A percentile compares a stretch with the other conserved stretches of the same genome.
These are phyloP conservation scores for Lasius fuliginosus DNA, from an alignment of 2,888 invertebrate genomes.

Conservation along the genomic window DNA sequence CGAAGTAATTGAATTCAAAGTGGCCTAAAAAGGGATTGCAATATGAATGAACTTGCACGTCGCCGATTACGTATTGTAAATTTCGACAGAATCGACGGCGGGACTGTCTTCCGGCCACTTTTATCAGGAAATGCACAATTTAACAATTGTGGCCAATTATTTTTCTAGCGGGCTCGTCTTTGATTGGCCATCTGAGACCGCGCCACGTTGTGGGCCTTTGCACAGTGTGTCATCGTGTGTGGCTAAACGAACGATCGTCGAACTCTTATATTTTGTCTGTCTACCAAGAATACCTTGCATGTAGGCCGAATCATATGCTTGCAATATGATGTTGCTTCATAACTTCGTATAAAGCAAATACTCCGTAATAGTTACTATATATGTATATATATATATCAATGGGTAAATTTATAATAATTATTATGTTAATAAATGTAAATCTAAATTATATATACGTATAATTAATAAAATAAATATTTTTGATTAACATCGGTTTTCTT, in stretches of 20 bases:
- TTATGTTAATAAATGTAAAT: not conserved
- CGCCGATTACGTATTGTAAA: constrained; percentile 50
- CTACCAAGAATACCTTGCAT: constrained; percentile 40
- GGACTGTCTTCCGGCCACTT: constrained; percentile 72
- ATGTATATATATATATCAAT: not conserved
- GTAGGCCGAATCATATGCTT: not conserved
- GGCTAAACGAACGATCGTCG: constrained; percentile 66
- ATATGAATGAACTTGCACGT: not conserved
- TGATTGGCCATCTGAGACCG: constrained; percentile 76
- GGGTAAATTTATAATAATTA: too few relatives aligned
- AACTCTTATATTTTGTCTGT: constrained; percentile 63
- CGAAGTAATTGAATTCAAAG: not conserved
- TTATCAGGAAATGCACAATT: constrained; percentile 84
- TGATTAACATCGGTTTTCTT: not conserved
- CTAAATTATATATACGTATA: constrained; percentile 6
- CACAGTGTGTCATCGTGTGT: constrained; percentile 44
- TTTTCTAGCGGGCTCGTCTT: constrained; percentile 79
- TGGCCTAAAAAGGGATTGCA: not conserved
- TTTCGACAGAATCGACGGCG: constrained; percentile 70
- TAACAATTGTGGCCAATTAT: constrained; percentile 84
- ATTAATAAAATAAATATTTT: constrained; percentile 17
- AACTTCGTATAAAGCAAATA: not conserved
- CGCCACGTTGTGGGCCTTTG: constrained; percentile 58
- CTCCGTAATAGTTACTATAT: not conserved
- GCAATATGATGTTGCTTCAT: not conserved